Conservation (phyloP, 2,797 vertebrate species). For the Aselliscus stoliczkanus region DNA sequence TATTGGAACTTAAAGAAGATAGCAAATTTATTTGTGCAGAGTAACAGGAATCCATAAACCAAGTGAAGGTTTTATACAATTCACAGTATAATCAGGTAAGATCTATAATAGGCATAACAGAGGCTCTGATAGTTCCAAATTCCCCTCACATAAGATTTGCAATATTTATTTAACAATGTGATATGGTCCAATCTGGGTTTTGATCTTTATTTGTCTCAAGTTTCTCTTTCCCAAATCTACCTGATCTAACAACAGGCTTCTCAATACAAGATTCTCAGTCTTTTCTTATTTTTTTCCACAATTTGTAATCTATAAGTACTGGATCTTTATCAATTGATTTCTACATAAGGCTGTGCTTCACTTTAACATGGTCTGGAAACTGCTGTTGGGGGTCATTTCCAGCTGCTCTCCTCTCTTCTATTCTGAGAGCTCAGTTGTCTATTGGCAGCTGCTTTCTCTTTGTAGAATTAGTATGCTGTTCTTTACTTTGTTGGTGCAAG, state of each 20-base stretch:
- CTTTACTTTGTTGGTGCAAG: constrained; percentile 28
- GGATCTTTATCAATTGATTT: constrained; percentile 46
- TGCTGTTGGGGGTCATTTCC: constrained; percentile 29
- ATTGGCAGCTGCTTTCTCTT: constrained; percentile 32
- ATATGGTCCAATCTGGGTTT: not conserved
- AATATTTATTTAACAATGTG: not conserved
- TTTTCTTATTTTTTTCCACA: not conserved
- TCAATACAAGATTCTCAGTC: not conserved
- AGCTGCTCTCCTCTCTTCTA: constrained; percentile 43
- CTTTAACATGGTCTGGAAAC: constrained; percentile 40
- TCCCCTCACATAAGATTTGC: not conserved
- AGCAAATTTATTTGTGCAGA: not conserved
- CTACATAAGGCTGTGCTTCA: constrained; percentile 46
- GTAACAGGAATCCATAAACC: not conserved
- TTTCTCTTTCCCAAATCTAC: not conserved
- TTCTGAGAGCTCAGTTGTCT: constrained; percentile 31
- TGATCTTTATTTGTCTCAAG: not conserved
- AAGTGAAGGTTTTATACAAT: not conserved
- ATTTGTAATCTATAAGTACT: constrained; percentile 36
- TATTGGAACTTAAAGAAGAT: not conserved
- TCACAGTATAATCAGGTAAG: not conserved
- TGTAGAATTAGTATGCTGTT: constrained; percentile 48
- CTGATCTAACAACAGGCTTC: not conserved
- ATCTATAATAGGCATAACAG: not conserved
- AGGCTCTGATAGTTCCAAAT: not conserved